These are phyloP conservation scores for Ecdyonurus torrentis DNA, from an alignment of 2,888 invertebrate genomes.

Conservation along the genomic window DNA sequence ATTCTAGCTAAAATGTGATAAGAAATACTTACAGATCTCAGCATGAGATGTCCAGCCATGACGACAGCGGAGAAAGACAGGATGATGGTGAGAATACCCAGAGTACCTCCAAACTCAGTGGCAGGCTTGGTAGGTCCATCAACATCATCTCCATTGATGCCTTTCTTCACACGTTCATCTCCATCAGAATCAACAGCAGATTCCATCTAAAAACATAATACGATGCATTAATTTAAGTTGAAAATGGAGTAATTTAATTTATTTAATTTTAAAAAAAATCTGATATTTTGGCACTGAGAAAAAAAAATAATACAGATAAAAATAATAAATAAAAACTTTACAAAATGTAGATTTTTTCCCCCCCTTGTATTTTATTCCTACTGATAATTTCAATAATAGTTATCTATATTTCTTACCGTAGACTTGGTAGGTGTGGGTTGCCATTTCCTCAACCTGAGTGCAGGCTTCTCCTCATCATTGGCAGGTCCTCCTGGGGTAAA, in stretches of 20 bases:
- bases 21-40: neutral
- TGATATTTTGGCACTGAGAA: neutral
- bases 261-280: neutral
- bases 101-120: neutral
- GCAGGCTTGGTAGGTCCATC: neutral
- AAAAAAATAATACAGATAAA: neutral
- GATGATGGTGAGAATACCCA: neutral
- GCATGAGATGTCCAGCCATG: neutral
- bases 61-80: neutral
- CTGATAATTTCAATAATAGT: too few relatives aligned
- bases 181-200: neutral
- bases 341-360: neutral
- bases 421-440: neutral
- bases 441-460: neutral
- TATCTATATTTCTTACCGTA: too few relatives aligned
- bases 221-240: too few relatives aligned
- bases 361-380: too few relatives aligned
- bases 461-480: neutral
- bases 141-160: neutral
- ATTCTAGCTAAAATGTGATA: too few relatives aligned
- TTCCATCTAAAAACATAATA: neutral
- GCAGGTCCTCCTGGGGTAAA: too few relatives aligned
- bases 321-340: neutral
- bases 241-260: too few relatives aligned
- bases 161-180: neutral